Percentiles rank a stretch among this genome's conserved stretches.
phyloP scores from a whole-genome alignment of 2,888 invertebrate species.

The Diarsia brunnea region DNA sequence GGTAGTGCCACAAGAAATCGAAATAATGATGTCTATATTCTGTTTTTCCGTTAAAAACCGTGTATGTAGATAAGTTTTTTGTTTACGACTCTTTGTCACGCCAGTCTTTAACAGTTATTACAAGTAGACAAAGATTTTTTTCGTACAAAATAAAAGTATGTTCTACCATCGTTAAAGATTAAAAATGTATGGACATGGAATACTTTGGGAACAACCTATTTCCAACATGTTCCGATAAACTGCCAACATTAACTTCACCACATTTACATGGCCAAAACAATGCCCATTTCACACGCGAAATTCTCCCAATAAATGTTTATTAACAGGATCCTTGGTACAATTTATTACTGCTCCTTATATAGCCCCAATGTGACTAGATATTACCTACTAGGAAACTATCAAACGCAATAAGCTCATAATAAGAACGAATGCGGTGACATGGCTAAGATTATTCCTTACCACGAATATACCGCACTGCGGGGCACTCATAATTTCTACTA shows the following conservation, averaged over 20 bases:
- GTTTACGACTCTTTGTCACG: not conserved
- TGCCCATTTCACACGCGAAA: constrained; percentile 24
- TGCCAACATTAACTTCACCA: not conserved
- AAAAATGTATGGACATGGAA: too few relatives aligned
- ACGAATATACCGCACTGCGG: constrained; percentile 83
- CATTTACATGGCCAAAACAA: constrained; percentile 20
- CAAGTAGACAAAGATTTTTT: not conserved
- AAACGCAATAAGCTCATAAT: constrained; percentile 76
- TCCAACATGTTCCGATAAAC: not conserved
- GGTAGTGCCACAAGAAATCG: not conserved
- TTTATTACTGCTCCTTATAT: constrained; percentile 52
- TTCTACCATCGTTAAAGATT: not conserved
- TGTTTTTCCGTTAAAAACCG: not conserved
- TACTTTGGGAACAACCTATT: too few relatives aligned
- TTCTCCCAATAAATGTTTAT: constrained; percentile 52
- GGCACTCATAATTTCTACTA: constrained; percentile 77
- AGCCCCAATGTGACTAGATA: constrained; percentile 60
- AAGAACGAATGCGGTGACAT: constrained; percentile 83
- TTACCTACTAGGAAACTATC: constrained; percentile 60
- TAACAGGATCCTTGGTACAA: constrained; percentile 44
- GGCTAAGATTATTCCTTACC: constrained; percentile 79
- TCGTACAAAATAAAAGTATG: not conserved
- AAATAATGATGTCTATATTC: not conserved
- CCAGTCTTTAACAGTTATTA: not conserved
- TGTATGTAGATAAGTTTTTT: not conserved